Conservation (phyloP, 2,113 vertebrate genomes). For the Oenanthe oenanthe region DNA sequence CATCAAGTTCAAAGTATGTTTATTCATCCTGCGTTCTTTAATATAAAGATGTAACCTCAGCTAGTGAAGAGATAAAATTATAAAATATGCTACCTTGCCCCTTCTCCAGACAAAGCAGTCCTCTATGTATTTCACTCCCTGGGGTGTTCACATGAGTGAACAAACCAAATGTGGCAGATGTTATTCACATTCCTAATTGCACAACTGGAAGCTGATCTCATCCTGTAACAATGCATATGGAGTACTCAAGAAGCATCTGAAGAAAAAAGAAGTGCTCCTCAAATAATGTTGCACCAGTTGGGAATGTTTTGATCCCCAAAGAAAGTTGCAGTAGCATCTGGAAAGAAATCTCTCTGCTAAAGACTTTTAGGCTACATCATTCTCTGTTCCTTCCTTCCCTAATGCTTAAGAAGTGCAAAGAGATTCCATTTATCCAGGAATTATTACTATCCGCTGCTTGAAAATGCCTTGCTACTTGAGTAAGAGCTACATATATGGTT, state of each 20-base stretch:
- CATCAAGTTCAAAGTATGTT: neutral
- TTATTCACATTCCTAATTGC: slow-evolving; percentile 60
- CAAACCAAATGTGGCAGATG: slow-evolving; percentile 54
- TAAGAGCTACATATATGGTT: slow-evolving; percentile 19
- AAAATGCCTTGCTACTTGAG: slow-evolving; percentile 32
- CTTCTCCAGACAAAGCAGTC: slow-evolving; percentile 13
- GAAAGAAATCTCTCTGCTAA: slow-evolving; percentile 28
- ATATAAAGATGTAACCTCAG: neutral
- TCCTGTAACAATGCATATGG: slow-evolving; percentile 3
- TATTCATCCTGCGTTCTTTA: neutral
- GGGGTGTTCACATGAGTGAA: slow-evolving; percentile 24
- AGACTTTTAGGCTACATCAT: neutral
- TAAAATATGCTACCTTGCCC: neutral
- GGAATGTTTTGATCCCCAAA: slow-evolving; percentile 25
- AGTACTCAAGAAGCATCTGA: neutral
- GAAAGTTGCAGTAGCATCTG: slow-evolving; percentile 5
- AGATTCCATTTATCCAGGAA: slow-evolving; percentile 46
- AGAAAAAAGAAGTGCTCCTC: neutral
- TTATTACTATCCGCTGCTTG: slow-evolving; percentile 12
- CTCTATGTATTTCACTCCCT: neutral
- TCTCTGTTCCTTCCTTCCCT: neutral
- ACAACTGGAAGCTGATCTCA: slow-evolving; percentile 63
- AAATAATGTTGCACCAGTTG: slow-evolving; percentile 1
- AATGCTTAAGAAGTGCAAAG: slow-evolving; percentile 29
- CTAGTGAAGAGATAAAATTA: neutral